These are phyloP conservation scores for Corvus hawaiiensis DNA, from an alignment of 2,113 vertebrate species.

Conservation along the genomic window DNA sequence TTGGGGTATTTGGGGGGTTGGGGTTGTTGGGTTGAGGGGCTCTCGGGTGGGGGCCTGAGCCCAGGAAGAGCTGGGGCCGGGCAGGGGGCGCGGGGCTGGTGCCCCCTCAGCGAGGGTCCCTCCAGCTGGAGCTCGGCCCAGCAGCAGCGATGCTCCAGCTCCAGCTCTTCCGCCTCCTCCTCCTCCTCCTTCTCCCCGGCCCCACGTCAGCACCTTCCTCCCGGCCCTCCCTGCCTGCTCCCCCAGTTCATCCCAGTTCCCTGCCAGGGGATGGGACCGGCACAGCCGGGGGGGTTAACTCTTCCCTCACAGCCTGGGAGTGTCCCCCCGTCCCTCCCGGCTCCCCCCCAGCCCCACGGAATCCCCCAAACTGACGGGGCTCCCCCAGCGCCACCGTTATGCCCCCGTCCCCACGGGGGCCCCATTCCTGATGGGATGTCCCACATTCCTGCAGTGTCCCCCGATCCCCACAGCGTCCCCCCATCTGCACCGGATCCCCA, in stretches of 20 bases:
- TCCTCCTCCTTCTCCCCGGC: not conserved
- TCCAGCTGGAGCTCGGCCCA: not conserved
- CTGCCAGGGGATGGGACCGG: not conserved
- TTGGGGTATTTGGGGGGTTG: not conserved
- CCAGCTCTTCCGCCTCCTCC: not conserved
- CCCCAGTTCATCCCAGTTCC: slow-evolving; percentile 20
- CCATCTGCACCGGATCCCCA: too few species aligned
- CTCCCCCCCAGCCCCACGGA: not conserved
- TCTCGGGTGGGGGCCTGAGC: too few species aligned
- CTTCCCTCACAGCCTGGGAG: not conserved
- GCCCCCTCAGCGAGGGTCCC: not conserved
- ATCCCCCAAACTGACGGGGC: not conserved
- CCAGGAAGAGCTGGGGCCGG: not conserved
- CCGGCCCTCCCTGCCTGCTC: not conserved
- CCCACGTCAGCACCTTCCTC: slow-evolving; percentile 32
- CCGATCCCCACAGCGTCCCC: too few species aligned
- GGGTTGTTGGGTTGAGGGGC: not conserved
- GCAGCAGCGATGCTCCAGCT: not conserved
- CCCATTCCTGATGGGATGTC: too few species aligned
- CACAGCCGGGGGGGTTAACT: not conserved
- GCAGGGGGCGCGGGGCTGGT: not conserved
- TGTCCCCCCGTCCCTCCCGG: not conserved
- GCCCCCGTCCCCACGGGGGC: too few species aligned
- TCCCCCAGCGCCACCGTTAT: not conserved
- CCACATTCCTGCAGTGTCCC: too few species aligned